These are phyloP conservation scores for Isichthys henryi DNA, from an alignment of 2,113 vertebrate genomes.

Conservation along the genomic window DNA sequence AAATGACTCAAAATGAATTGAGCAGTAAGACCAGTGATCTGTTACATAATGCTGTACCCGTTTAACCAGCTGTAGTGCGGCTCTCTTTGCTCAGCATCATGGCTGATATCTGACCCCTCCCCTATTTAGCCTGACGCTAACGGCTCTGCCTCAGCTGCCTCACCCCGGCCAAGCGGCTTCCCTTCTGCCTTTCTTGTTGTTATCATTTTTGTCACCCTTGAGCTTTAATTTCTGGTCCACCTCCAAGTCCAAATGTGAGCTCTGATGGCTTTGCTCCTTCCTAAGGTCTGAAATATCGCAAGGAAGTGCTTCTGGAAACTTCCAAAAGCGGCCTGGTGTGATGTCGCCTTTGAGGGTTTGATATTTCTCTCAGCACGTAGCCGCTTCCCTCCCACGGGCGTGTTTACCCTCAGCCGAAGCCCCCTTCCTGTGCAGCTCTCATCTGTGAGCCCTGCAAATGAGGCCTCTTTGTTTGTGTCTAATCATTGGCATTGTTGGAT, in stretches of 20 bases:
- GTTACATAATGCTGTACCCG: not conserved
- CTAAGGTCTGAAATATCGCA: conserved; percentile 26
- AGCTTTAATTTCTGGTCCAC: not conserved
- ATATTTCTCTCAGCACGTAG: conserved; percentile 43
- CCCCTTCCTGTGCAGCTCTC: conserved; percentile 41
- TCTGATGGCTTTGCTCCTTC: conserved; percentile 19
- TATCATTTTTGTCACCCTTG: not conserved
- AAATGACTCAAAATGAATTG: not conserved
- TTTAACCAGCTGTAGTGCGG: not conserved
- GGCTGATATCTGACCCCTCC: not conserved
- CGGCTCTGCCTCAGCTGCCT: not conserved
- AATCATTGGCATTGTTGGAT: conserved; percentile 24
- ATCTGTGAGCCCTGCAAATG: conserved; percentile 15
- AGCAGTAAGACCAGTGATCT: not conserved
- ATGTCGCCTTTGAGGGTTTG: conserved; percentile 34
- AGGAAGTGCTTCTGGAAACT: conserved; percentile 35
- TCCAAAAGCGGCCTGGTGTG: conserved; percentile 32
- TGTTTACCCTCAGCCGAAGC: conserved; percentile 44
- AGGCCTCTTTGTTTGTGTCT: conserved; percentile 16
- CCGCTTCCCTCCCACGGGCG: conserved; percentile 31
- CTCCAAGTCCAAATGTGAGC: not conserved
- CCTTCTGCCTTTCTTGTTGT: not conserved
- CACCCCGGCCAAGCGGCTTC: not conserved
- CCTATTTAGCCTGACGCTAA: not conserved
- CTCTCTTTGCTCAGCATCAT: not conserved